These are phyloP conservation scores for Hirtodrosophila alboralis DNA, from an alignment of 2,888 invertebrate genomes.

Conservation along the genomic window DNA sequence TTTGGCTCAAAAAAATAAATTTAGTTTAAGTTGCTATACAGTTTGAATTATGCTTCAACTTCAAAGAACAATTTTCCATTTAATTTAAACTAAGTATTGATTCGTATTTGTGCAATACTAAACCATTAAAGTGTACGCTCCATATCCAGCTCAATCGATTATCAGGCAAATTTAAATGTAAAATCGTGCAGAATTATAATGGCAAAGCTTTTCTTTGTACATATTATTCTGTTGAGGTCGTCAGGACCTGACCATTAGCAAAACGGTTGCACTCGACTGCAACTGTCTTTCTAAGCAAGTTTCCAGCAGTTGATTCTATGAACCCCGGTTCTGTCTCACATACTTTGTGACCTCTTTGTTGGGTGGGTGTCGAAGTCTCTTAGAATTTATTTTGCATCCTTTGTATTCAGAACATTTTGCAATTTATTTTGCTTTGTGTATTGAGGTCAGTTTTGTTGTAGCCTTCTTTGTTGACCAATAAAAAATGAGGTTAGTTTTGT, in stretches of 20 bases:
- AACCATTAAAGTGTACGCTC: background rate
- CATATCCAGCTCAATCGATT: constrained; percentile 24
- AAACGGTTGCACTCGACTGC: constrained; percentile 38
- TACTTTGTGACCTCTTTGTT: constrained; percentile 50
- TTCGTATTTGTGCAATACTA: too few species aligned
- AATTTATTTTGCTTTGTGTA: constrained; percentile 73
- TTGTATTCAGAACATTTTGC: constrained; percentile 67
- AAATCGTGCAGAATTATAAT: constrained; percentile 43
- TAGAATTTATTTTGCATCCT: constrained; percentile 73
- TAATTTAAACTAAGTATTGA: too few species aligned
- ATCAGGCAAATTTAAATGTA: constrained; percentile 29
- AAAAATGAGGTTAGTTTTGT: constrained; percentile 73
- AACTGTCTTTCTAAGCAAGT: constrained; percentile 9
- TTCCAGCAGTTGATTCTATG: background rate
- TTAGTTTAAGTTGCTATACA: too few species aligned
- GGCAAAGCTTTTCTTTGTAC: constrained; percentile 40
- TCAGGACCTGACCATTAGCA: constrained; percentile 10
- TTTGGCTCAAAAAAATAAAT: too few species aligned
- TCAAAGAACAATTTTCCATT: too few species aligned
- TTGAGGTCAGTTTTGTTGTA: constrained; percentile 68
- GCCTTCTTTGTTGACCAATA: constrained; percentile 59
- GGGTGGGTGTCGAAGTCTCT: constrained; percentile 54
- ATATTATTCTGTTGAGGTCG: constrained; percentile 34
- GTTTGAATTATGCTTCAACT: too few species aligned
- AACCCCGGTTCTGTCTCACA: constrained; percentile 16